Conservation (phyloP, 2,797 vertebrate species). For the Alcedo quadribrachys region DNA sequence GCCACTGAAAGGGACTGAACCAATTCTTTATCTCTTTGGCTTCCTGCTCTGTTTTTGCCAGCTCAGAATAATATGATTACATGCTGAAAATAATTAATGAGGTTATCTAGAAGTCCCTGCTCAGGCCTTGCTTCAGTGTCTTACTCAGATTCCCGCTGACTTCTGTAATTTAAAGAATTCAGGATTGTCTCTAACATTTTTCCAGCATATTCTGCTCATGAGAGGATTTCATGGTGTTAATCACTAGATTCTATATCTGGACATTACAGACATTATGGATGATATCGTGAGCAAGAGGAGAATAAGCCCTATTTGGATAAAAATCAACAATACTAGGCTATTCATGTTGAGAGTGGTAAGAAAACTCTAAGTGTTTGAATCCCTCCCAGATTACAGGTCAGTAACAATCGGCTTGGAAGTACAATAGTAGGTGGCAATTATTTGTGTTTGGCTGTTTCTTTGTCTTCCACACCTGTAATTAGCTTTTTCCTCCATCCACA, state of each 20-base stretch:
- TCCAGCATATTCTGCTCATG: conserved; percentile 33
- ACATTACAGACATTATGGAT: not conserved
- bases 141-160: not conserved
- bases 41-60: conserved; percentile 45
- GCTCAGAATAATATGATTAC: conserved; percentile 29
- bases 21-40: conserved; percentile 53
- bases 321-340: not conserved
- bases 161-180: not conserved
- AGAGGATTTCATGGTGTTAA: conserved; percentile 57
- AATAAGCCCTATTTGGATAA: conserved; percentile 23
- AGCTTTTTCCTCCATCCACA: not conserved
- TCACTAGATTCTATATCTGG: not conserved
- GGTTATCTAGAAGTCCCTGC: conserved; percentile 22
- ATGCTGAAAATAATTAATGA: conserved; percentile 35
- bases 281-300: conserved; percentile 36
- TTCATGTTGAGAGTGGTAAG: not conserved
- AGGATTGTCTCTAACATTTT: conserved; percentile 5
- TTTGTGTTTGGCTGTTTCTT: not conserved
- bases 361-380: not conserved
- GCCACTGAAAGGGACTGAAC: conserved; percentile 33
- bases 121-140: conserved; percentile 4
- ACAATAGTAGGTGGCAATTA: not conserved
- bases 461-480: not conserved
- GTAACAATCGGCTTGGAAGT: not conserved
- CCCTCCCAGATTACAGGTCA: not conserved